These are phyloP conservation scores for Caenorhabditis sp. DNA, from an alignment of 2,888 invertebrate genomes.

Conservation along the genomic window DNA sequence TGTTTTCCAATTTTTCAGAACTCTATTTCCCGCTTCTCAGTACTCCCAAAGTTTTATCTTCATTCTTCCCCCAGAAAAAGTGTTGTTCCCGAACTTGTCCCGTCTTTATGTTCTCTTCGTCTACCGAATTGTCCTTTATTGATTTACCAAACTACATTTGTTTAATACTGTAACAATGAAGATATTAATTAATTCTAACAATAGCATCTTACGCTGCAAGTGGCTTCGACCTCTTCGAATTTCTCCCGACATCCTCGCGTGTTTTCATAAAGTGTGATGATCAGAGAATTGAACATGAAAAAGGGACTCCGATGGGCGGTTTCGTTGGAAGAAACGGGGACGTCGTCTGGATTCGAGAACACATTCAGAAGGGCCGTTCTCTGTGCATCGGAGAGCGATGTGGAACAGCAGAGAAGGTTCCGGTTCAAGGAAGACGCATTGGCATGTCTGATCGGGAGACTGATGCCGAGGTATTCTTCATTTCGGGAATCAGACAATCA, in stretches of 20 bases:
- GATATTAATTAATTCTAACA: neutral
- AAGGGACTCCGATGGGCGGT: conserved; percentile 39
- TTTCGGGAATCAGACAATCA: neutral
- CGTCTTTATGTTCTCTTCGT: neutral
- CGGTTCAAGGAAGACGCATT: conserved; percentile 78
- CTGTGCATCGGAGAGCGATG: conserved; percentile 73
- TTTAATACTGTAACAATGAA: neutral
- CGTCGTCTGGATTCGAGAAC: conserved; percentile 69
- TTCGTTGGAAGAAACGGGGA: conserved; percentile 57
- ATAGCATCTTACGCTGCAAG: neutral
- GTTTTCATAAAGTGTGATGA: neutral
- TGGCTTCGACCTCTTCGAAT: conserved; percentile 11
- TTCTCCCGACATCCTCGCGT: neutral
- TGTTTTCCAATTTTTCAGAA: neutral
- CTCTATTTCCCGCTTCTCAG: no score
- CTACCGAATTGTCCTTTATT: neutral
- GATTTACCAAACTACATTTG: neutral
- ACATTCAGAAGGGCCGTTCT: conserved; percentile 75
- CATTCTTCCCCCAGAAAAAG: neutral
- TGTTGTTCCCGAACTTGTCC: neutral
- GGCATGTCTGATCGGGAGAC: conserved; percentile 77
- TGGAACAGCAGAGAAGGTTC: conserved; percentile 71
- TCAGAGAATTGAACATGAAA: conserved; percentile 17
- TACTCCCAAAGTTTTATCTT: neutral
- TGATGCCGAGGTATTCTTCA: conserved; percentile 72